A percentile compares a stretch with the other conserved stretches of the same genome.
These are phyloP conservation scores for Esox lucius DNA, from an alignment of 2,797 vertebrate species.

Conservation along the genomic window DNA sequence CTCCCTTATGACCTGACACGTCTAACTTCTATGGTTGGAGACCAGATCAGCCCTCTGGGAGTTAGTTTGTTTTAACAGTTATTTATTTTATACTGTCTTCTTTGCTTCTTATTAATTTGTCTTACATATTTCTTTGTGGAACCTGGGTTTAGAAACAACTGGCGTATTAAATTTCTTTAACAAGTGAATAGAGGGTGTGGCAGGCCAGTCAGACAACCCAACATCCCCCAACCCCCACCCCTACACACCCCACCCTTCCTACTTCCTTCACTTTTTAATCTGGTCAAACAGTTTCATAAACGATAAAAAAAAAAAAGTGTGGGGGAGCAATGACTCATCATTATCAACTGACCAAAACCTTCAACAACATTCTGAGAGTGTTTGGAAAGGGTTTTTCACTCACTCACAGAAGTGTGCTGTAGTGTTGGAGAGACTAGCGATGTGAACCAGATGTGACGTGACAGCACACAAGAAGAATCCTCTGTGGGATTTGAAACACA, in stretches of 20 bases:
- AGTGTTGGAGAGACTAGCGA: conserved; percentile 48
- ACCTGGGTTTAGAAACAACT: neutral
- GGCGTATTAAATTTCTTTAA: neutral
- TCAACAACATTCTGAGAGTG: conserved; percentile 27
- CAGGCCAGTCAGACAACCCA: conserved; percentile 35
- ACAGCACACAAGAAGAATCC: conserved; percentile 12
- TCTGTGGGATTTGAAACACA: conserved; percentile 3
- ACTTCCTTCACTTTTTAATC: conserved; percentile 31
- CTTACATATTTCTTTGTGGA: neutral
- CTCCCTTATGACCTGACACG: neutral
- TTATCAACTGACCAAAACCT: conserved; percentile 8
- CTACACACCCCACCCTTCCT: conserved; percentile 34
- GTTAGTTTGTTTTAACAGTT: neutral
- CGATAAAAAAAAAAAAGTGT: conserved; percentile 57
- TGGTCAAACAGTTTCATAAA: conserved; percentile 50
- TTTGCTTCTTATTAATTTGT: neutral
- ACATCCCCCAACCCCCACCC: conserved; percentile 20
- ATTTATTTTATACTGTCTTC: neutral
- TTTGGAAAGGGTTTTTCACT: conserved; percentile 44
- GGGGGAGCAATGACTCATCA: conserved; percentile 33
- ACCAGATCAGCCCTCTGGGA: neutral
- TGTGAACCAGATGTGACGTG: conserved; percentile 77
- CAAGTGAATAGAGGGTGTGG: conserved; percentile 74
- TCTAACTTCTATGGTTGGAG: neutral
- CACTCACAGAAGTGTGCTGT: conserved; percentile 37